Evolutionary conservation across 2,797 vertebrate genomes (phyloP).

Genomic region (Rhadinocentrus ornatus): DNA sequence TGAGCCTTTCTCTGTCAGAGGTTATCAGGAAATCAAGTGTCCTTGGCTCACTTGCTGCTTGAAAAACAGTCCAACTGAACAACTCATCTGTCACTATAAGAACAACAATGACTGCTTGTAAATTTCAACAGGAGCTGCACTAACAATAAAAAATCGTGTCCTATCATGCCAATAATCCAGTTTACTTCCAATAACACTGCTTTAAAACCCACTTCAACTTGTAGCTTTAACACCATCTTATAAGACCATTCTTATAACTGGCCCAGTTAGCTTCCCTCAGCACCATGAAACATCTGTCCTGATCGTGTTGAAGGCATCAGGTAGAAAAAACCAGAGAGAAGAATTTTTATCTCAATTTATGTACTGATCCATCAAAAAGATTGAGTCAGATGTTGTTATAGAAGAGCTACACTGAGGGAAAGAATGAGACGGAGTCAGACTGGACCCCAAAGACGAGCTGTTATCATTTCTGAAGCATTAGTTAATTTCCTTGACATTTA

Average conservation of each 20-base stretch:
- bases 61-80: neutral
- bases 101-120: too few species aligned
- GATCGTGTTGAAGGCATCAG: constrained; percentile 3
- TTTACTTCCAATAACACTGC: neutral
- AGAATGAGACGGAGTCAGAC: neutral
- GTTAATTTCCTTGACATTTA: neutral
- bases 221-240: neutral
- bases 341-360: constrained; percentile 41
- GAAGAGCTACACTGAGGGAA: constrained; percentile 4
- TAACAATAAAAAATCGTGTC: neutral
- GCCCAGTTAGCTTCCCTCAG: neutral
- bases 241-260: neutral
- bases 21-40: neutral
- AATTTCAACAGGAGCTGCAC: neutral
- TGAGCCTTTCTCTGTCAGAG: neutral
- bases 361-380: constrained; percentile 34
- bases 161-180: neutral
- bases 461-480: neutral
- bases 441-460: neutral
- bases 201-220: neutral
- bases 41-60: neutral
- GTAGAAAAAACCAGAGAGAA: constrained; percentile 36
- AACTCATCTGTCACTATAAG: too few species aligned
- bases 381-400: constrained; percentile 19
- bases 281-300: constrained; percentile 9